Base-by-base conservation (phyloP, 2,888 invertebrate species). In the Mythimna lalbum region DNA sequence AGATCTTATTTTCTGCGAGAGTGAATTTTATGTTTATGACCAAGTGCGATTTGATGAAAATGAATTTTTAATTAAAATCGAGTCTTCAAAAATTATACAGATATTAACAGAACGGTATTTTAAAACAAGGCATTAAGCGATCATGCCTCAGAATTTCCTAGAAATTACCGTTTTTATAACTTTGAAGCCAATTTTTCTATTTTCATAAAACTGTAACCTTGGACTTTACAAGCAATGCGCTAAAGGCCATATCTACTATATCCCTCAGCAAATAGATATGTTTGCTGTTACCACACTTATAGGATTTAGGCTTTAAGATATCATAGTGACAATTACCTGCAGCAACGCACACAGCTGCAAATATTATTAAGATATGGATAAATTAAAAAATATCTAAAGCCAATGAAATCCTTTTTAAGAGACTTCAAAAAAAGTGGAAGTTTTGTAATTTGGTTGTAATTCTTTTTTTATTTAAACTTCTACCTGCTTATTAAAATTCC, bases 331-430 rank as follows among this genome's bases (percentile, higher is more conserved):
- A 53, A 33, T 47, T 19, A n/a, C 14, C n/a, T 47, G 17, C 17
- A 53, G 19, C 19, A 19, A 56, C 10, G 39, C 19, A 56, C 31
- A n/a, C 23, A 55, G 43, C 39, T 19, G 43, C 69, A 69, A 69
- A 69, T 21, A 49, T 67, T 23, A 53, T 19, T 12, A 10, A 43
- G 43, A 43, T 14, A 31, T 39, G 23, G 50, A 60, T 71, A 52
- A 71, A 2, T 31, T n/a, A 31, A 39, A 1, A 50, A 49, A 70
- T 57, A 59, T 52, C 10, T 17, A 43, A 49, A 71, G 9, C 52
- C 17, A 19, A 9, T 6, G 17, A 39, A 59, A 31, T 57, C 23
- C 43, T 43, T 43, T 14, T 43, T 5, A 39, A 39, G 12, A 14
- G 43, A 43, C 14, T 43, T 43, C 43, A 17, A 39, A 39, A 39